Percentiles rank a stretch among this genome's conserved stretches.
phyloP scores from a whole-genome alignment of 2,888 invertebrate species.

The Drosophila siamana region DNA sequence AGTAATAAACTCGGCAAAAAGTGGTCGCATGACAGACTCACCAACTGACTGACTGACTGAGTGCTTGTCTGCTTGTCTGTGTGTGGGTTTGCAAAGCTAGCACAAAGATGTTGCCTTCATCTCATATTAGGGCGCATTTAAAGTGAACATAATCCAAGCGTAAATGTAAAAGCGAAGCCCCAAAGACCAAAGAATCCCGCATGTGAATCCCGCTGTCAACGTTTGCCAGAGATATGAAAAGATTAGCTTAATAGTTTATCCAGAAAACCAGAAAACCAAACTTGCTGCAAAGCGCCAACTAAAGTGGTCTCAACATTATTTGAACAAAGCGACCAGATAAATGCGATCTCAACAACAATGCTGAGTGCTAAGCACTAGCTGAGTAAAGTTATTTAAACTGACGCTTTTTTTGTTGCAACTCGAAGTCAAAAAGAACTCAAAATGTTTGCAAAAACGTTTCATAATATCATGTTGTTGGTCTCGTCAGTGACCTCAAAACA shows the following conservation, averaged over 20 bases:
- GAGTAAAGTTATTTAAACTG: no score
- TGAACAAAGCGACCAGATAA: background rate
- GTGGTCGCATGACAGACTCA: constrained; percentile 41
- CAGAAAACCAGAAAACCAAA: background rate
- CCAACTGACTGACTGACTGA: constrained; percentile 6
- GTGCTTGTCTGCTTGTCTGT: constrained; percentile 20
- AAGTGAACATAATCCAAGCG: constrained; percentile 55
- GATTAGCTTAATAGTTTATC: constrained; percentile 11
- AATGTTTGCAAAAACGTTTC: no score
- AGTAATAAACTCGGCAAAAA: constrained; percentile 77
- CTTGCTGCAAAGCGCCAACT: background rate
- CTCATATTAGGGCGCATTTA: constrained; percentile 59
- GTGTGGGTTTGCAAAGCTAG: constrained; percentile 22
- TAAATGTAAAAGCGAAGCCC: constrained; percentile 34
- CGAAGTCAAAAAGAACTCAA: no score
- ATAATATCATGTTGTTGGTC: no score
- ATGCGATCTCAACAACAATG: no score
- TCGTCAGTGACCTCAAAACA: no score
- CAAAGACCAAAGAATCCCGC: constrained; percentile 21
- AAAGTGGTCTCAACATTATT: background rate
- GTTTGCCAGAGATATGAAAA: constrained; percentile 28
- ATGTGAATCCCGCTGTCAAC: constrained; percentile 36
- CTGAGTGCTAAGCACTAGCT: background rate
- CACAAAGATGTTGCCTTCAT: constrained; percentile 45
- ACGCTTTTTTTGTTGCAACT: no score